Evolutionary conservation across 2,797 vertebrate species (phyloP).

Genomic region (Ceyx erithaca): DNA sequence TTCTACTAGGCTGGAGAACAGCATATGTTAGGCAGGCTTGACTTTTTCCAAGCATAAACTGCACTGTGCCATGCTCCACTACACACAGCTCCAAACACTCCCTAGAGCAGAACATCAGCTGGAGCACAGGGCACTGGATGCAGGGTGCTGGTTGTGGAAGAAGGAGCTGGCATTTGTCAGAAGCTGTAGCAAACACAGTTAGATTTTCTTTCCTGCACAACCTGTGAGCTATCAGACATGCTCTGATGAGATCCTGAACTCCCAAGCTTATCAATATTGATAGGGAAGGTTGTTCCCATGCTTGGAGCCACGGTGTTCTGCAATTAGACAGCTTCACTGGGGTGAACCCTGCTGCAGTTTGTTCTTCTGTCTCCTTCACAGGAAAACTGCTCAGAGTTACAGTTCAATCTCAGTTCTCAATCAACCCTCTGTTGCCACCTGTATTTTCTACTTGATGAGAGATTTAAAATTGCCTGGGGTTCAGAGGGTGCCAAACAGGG

Average conservation of each 20-base stretch:
- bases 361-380: constrained; percentile 48
- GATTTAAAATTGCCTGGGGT: constrained; percentile 9
- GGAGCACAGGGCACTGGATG: not conserved
- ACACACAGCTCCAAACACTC: not conserved
- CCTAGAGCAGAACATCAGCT: constrained; percentile 28
- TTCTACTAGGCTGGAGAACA: not conserved
- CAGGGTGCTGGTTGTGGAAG: constrained; percentile 44
- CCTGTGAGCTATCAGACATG: constrained; percentile 18
- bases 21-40: not conserved
- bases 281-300: constrained; percentile 14
- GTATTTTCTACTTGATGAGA: constrained; percentile 28
- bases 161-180: constrained; percentile 36
- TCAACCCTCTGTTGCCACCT: constrained; percentile 21
- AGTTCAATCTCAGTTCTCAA: constrained; percentile 52
- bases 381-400: constrained; percentile 25
- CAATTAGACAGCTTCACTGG: constrained; percentile 58
- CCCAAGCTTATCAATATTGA: constrained; percentile 61
- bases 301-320: constrained; percentile 16
- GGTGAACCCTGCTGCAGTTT: constrained; percentile 56
- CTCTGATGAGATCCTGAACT: constrained; percentile 66
- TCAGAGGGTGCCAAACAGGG: not conserved
- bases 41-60: not conserved
- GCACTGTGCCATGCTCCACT: not conserved
- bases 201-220: constrained; percentile 46
- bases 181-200: constrained; percentile 5